Conservation (phyloP, 2,888 invertebrate species). For the Drosophila mimica region DNA sequence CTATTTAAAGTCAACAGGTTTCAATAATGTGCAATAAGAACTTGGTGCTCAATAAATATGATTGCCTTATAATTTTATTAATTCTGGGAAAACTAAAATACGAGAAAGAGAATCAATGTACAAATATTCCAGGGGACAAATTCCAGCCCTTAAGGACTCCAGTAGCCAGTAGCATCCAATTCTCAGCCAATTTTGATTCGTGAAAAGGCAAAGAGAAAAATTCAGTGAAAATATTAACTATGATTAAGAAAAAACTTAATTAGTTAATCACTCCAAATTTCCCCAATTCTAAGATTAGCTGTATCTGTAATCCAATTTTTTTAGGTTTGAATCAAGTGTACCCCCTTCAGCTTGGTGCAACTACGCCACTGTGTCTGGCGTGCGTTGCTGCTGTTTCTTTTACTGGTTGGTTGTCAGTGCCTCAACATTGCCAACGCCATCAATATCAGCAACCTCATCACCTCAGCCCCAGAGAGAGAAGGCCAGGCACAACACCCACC, state of each 20-base stretch:
- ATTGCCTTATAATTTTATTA: not conserved
- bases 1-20: not conserved
- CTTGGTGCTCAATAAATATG: not conserved
- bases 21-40: not conserved
- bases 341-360: not conserved
- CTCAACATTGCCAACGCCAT: slow-evolving; percentile 66
- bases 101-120: not conserved
- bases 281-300: not conserved
- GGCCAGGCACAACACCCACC: not conserved
- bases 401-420: slow-evolving; percentile 57
- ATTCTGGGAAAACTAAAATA: not conserved
- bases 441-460: slow-evolving; percentile 67
- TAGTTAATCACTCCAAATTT: not conserved
- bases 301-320: not conserved
- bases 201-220: not conserved
- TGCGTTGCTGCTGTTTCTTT: slow-evolving; percentile 15
- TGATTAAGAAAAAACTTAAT: not conserved
- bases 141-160: no score
- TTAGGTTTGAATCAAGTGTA: no score
- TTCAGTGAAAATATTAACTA: not conserved
- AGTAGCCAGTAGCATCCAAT: no score
- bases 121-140: not conserved
- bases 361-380: slow-evolving; percentile 29
- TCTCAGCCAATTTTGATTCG: no score
- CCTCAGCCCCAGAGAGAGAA: slow-evolving; percentile 28